phyloP scores from a whole-genome alignment of 2,888 invertebrate species.

The Thelaira solivaga region DNA sequence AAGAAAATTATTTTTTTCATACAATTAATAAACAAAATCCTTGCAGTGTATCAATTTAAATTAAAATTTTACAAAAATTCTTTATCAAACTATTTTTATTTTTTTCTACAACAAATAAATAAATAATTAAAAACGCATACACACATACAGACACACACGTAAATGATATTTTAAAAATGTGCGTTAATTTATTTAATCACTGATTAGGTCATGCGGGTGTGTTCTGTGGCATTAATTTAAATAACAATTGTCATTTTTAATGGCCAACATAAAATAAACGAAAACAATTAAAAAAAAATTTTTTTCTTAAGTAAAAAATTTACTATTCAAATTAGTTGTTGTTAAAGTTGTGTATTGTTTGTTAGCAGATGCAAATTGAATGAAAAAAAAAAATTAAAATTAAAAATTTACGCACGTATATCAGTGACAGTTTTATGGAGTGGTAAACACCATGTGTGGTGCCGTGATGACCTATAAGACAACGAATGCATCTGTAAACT shows the following conservation, averaged over 20 bases:
- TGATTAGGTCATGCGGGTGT: constrained; percentile 56
- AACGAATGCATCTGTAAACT: neutral
- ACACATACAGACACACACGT: too few species aligned
- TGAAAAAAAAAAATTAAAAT: neutral
- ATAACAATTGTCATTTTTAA: constrained; percentile 11
- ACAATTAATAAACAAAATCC: too few species aligned
- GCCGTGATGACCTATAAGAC: neutral
- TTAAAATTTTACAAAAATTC: too few species aligned
- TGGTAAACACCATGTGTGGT: neutral
- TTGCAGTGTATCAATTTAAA: too few species aligned
- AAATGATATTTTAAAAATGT: too few species aligned
- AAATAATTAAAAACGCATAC: too few species aligned
- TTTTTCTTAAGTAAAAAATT: neutral
- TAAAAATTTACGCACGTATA: constrained; percentile 33
- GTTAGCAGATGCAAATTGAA: constrained; percentile 9
- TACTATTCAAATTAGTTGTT: neutral
- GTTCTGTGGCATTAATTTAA: constrained; percentile 17
- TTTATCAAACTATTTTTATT: too few species aligned
- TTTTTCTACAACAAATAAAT: too few species aligned
- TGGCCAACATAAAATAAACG: constrained; percentile 19
- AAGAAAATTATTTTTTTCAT: too few species aligned
- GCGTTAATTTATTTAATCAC: constrained; percentile 11
- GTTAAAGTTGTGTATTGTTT: neutral
- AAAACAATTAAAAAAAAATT: constrained; percentile 17
- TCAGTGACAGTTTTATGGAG: constrained; percentile 36